A percentile compares a stretch with the other conserved stretches of the same genome.
phyloP scores from a whole-genome alignment of 2,888 invertebrate genomes.

The Harpalus rufipes region DNA sequence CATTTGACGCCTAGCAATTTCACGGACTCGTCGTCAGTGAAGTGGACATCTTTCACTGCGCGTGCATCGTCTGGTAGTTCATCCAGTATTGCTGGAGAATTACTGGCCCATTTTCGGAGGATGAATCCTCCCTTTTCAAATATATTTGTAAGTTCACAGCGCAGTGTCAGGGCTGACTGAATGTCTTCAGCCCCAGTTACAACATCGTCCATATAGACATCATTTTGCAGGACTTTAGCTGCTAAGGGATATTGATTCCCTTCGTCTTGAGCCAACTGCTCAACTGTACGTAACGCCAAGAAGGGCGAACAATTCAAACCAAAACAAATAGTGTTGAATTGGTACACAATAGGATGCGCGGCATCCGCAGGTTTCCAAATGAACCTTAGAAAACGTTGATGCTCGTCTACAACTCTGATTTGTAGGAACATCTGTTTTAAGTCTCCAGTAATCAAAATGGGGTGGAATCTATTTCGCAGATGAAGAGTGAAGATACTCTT shows the following conservation, averaged over 20 bases:
- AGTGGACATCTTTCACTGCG: neutral
- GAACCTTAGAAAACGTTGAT: slow-evolving; percentile 8
- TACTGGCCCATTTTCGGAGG: neutral
- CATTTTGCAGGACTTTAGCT: neutral
- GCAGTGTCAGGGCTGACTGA: neutral
- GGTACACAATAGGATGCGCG: neutral
- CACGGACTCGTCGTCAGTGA: neutral
- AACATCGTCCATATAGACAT: slow-evolving; percentile 17
- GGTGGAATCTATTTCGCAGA: slow-evolving; percentile 16
- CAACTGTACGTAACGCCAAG: slow-evolving; percentile 8
- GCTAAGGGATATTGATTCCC: neutral
- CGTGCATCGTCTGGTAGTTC: slow-evolving; percentile 25
- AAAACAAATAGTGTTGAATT: neutral
- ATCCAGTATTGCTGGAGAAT: neutral
- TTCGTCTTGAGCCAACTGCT: slow-evolving; percentile 10
- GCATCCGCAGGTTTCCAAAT: slow-evolving; percentile 2
- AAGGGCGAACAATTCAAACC: slow-evolving; percentile 11
- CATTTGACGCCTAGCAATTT: slow-evolving; percentile 9
- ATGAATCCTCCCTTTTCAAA: neutral
- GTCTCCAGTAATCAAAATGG: neutral
- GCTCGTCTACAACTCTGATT: neutral
- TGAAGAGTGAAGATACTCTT: neutral
- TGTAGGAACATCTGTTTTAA: slow-evolving; percentile 6
- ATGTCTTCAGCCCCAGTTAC: neutral
- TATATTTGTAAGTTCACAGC: neutral